phyloP scores from a whole-genome alignment of 2,888 invertebrate genomes.

The Eilema caniola region DNA sequence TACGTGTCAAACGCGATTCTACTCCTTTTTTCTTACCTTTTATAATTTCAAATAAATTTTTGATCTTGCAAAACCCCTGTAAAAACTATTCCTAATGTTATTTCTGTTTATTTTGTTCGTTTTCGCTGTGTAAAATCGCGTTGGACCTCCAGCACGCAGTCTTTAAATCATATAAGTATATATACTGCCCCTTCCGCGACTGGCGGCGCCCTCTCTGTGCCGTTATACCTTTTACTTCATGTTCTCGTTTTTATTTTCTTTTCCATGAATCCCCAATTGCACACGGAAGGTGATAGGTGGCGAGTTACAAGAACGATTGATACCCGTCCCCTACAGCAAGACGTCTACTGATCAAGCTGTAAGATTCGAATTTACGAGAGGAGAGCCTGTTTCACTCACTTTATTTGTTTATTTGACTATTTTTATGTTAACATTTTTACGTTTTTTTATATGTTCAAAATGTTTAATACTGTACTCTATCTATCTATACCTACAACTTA shows the following conservation, averaged over 20 bases:
- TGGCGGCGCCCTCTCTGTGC: slow-evolving; percentile 59
- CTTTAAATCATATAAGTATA: slow-evolving; percentile 37
- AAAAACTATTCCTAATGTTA: neutral
- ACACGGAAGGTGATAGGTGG: slow-evolving; percentile 99
- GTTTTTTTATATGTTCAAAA: slow-evolving; percentile 71
- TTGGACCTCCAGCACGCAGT: slow-evolving; percentile 49
- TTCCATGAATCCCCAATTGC: slow-evolving; percentile 94
- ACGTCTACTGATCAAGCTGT: slow-evolving; percentile 99
- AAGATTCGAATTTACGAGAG: slow-evolving; percentile 88
- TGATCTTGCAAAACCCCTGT: neutral
- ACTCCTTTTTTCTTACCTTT: slow-evolving; percentile 25
- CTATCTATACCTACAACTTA: slow-evolving; percentile 78
- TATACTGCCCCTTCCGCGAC: slow-evolving; percentile 30
- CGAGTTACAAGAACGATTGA: slow-evolving; percentile 99
- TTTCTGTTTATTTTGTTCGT: neutral
- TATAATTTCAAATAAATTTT: neutral
- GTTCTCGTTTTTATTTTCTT: slow-evolving; percentile 87
- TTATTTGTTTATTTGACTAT: slow-evolving; percentile 67
- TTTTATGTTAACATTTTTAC: slow-evolving; percentile 71
- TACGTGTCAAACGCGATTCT: slow-evolving; percentile 68
- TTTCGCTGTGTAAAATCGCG: slow-evolving; percentile 43
- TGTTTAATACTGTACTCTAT: slow-evolving; percentile 78
- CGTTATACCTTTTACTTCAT: slow-evolving; percentile 80
- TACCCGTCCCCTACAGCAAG: slow-evolving; percentile 99
- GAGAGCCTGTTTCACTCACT: slow-evolving; percentile 76